A percentile compares a stretch with the other conserved stretches of the same genome.
Evolutionary conservation across 2,113 vertebrate species (phyloP).

Genomic region (Pundamilia nyererei): DNA sequence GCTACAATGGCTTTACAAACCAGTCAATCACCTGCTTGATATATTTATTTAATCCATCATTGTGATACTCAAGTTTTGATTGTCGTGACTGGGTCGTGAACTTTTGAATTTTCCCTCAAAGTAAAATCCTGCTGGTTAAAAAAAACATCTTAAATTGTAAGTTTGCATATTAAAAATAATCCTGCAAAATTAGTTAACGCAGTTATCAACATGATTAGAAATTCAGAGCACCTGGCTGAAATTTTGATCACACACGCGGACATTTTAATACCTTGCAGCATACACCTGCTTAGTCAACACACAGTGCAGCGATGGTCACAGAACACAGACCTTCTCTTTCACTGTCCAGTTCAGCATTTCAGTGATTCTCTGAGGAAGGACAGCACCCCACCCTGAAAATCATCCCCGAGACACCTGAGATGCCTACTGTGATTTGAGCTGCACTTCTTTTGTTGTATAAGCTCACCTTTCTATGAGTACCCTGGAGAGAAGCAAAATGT

Average conservation of each 20-base stretch:
- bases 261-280: neutral
- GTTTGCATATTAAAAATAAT: neutral
- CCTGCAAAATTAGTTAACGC: neutral
- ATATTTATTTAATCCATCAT: neutral
- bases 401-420: conserved; percentile 48
- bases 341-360: conserved; percentile 41
- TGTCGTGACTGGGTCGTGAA: neutral
- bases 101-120: neutral
- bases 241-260: neutral
- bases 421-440: conserved; percentile 20
- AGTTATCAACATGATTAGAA: neutral
- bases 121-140: neutral
- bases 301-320: neutral
- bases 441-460: conserved; percentile 39
- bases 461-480: neutral
- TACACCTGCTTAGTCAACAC: conserved; percentile 1
- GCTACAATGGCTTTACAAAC: neutral
- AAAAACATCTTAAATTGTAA: neutral
- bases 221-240: neutral
- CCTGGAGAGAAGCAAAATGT: neutral
- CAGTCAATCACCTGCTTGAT: neutral
- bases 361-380: conserved; percentile 46
- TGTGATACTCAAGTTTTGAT: neutral
- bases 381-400: conserved; percentile 53
- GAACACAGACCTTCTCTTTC: neutral